These are phyloP conservation scores for Cheilosia variabilis DNA, from an alignment of 2,888 invertebrate species.

Conservation along the genomic window DNA sequence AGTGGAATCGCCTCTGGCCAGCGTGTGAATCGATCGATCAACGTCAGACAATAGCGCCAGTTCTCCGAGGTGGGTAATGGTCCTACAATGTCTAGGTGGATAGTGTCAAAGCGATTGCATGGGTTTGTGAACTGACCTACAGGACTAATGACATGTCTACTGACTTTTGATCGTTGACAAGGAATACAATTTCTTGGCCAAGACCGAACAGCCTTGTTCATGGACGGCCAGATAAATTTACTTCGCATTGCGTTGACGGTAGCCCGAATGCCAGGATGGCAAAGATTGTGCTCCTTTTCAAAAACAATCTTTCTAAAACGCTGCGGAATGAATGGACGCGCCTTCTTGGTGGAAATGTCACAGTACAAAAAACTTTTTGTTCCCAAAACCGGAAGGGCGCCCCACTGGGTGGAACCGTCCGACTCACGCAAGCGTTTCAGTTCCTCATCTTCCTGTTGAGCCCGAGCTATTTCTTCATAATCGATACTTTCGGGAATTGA, in stretches of 20 bases:
- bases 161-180: too few relatives aligned
- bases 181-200: too few relatives aligned
- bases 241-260: not conserved
- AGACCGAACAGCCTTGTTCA: too few relatives aligned
- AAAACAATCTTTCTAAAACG: not conserved
- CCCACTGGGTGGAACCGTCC: too few relatives aligned
- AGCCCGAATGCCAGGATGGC: not conserved
- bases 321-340: not conserved
- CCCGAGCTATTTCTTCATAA: too few relatives aligned
- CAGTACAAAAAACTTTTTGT: not conserved
- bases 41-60: conserved; percentile 2
- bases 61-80: not conserved
- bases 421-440: too few relatives aligned
- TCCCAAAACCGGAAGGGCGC: not conserved
- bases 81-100: not conserved
- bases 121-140: too few relatives aligned
- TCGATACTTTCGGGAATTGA: too few relatives aligned
- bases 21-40: conserved; percentile 5
- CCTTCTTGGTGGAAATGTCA: not conserved
- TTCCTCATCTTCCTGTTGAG: too few relatives aligned
- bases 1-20: conserved; percentile 26
- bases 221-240: not conserved
- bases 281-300: not conserved
- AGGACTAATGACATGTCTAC: too few relatives aligned
- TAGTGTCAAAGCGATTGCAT: too few relatives aligned